Conservation (phyloP, 2,113 vertebrate species). For the Crotalus horridus region DNA sequence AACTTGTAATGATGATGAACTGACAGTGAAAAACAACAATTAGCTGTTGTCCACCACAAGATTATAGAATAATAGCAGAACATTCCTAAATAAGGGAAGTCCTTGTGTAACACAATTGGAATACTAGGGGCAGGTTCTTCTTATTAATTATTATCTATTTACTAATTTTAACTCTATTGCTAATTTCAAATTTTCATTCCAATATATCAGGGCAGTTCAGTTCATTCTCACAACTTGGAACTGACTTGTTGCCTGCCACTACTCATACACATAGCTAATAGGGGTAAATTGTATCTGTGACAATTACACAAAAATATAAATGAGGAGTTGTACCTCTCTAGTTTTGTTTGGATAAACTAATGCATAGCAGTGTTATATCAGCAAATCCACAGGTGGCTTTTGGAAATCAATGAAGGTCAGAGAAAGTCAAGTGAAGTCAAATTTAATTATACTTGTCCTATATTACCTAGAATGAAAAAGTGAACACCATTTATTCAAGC, state of each 20-base stretch:
- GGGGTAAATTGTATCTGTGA: not conserved
- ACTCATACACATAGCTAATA: not conserved
- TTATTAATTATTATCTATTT: not conserved
- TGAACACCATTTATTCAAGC: not conserved
- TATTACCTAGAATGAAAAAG: not conserved
- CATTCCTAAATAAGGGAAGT: not conserved
- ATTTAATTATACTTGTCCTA: not conserved
- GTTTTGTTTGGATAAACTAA: not conserved
- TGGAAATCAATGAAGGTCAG: not conserved
- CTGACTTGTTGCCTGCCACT: not conserved
- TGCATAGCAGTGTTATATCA: not conserved
- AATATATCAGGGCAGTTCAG: not conserved
- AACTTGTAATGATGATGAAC: too few species aligned
- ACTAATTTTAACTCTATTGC: not conserved
- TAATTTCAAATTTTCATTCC: not conserved
- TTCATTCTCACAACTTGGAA: not conserved
- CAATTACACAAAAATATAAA: not conserved
- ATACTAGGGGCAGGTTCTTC: not conserved
- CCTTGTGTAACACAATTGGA: not conserved
- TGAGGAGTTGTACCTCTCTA: not conserved
- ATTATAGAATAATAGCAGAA: not conserved
- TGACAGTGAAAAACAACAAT: not conserved
- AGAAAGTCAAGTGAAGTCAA: not conserved
- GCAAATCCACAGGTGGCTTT: not conserved
- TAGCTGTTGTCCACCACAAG: not conserved